Percentiles rank a stretch among this genome's conserved stretches.
These are phyloP conservation scores for Cephus pulcher DNA, from an alignment of 2,888 invertebrate genomes.

Conservation along the genomic window DNA sequence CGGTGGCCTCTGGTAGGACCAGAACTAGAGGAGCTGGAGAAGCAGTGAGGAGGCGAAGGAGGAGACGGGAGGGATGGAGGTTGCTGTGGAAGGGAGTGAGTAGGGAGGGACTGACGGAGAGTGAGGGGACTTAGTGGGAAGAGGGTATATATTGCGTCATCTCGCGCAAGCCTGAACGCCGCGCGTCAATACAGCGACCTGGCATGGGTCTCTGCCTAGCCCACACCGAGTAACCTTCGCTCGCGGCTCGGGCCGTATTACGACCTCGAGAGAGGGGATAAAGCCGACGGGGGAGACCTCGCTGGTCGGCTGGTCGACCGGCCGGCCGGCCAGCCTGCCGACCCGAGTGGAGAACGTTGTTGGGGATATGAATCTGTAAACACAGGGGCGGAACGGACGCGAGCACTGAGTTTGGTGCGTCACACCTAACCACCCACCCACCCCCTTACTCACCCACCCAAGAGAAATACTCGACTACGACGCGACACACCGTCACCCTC, in stretches of 20 bases:
- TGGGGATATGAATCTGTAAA: conserved; percentile 42
- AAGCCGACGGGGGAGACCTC: conserved; percentile 6
- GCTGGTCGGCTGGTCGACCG: conserved; percentile 10
- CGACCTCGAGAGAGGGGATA: conserved; percentile 9
- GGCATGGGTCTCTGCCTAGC: conserved; percentile 8
- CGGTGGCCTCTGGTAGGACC: background rate
- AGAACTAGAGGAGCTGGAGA: conserved; percentile 8
- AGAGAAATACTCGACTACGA: background rate
- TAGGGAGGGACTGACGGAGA: conserved; percentile 1
- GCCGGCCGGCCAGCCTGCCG: background rate
- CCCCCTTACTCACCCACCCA: background rate
- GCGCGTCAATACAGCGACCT: conserved; percentile 58
- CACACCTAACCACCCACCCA: background rate
- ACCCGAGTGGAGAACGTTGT: conserved; percentile 11
- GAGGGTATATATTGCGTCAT: conserved; percentile 54
- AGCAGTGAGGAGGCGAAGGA: conserved; percentile 11
- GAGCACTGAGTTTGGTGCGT: conserved; percentile 3
- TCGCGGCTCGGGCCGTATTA: background rate
- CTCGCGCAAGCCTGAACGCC: conserved; percentile 59
- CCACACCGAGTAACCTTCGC: conserved; percentile 9
- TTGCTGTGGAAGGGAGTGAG: background rate
- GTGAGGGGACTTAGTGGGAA: conserved; percentile 4
- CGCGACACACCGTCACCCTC: conserved; percentile 1
- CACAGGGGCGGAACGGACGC: conserved; percentile 34
- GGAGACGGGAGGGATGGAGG: conserved; percentile 14